Base-by-base conservation (phyloP, 2,888 invertebrate species). In the Reticulitermes lucifugus region DNA sequence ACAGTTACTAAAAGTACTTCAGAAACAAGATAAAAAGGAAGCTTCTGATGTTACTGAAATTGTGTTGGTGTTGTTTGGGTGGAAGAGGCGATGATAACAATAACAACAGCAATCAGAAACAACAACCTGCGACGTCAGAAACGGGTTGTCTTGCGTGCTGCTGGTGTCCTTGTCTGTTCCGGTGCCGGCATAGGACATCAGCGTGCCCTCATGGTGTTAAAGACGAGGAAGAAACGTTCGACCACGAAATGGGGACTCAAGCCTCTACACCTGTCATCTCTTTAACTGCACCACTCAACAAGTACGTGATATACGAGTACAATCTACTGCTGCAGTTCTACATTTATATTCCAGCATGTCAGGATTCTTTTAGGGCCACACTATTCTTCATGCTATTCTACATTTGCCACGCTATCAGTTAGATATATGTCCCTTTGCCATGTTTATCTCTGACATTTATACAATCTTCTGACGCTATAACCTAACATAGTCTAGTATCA, bases 91-190 rank as follows among this genome's bases (percentile, higher is more conserved):
- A 81, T 43, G 81, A 81, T 43, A 46, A 46, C 12, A 80, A 80
- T 41, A 80, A 80, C 80, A 80, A 80, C 25, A 79, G 14, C 35
- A 79, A 79, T 29, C 10, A 79, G 12, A 81, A 81, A 41, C 29
- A 70, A 14, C n/a, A 41, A 41, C 65, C 81, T 41, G 22, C 46
- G 6, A 14, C 14, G 25, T 43, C 65, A 35, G 81, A 70, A 70
- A 81, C 81, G 0, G 21, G 18, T 0, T 65, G 41, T 14, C 81
- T 70, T 25, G 70, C 70, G 81, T 81, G 81, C 41, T 81, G 81
- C 43, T 81, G 81, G 25, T 81, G 81, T 46, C 65, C 81, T 21
- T 81, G 81, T 25, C 55, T 81, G 43, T 81, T 81, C 22, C 70
- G 81, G 35, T 81, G 81, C 14, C 41, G 81, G 12, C 81, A 81